A percentile compares a stretch with the other conserved stretches of the same genome.
phyloP scores from a whole-genome alignment of 2,888 invertebrate species.

The Diaphora mendica region DNA sequence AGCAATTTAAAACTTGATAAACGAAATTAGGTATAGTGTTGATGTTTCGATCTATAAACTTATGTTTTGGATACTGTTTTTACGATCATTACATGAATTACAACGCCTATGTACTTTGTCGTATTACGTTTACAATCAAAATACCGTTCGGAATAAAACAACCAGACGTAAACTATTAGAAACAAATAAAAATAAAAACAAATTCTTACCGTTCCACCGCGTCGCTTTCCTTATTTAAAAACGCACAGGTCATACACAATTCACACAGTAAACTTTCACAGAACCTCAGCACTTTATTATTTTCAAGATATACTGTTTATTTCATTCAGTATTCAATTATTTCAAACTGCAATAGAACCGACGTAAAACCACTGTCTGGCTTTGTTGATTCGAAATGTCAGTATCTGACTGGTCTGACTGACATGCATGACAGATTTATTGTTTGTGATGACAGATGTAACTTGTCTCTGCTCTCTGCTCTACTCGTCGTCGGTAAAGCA shows the following conservation, averaged over 20 bases:
- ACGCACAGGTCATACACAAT: constrained; percentile 16
- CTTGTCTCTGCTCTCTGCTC: background rate
- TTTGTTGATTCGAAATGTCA: constrained; percentile 40
- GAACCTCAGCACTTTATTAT: constrained; percentile 26
- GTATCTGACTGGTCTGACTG: too few species aligned
- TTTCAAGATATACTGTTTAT: constrained; percentile 16
- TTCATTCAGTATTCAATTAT: constrained; percentile 40
- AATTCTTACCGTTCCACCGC: constrained; percentile 37
- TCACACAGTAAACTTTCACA: constrained; percentile 20
- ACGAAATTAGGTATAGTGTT: background rate
- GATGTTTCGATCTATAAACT: background rate
- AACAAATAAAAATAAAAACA: constrained; percentile 41
- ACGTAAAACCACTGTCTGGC: background rate
- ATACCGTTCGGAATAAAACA: background rate
- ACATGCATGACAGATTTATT: constrained; percentile 26
- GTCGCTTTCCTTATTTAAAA: constrained; percentile 12
- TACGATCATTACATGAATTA: background rate
- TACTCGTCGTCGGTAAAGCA: constrained; percentile 30
- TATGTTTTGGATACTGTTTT: background rate
- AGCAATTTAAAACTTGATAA: background rate
- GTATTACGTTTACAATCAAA: background rate
- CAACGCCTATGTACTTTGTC: background rate
- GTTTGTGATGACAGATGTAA: constrained; percentile 14
- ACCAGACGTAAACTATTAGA: constrained; percentile 2
- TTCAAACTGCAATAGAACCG: constrained; percentile 22